Evolutionary conservation across 2,113 vertebrate species (phyloP), one percentile per base, ranked within the genome.

Genomic region (Nothoprocta pentlandii): DNA sequence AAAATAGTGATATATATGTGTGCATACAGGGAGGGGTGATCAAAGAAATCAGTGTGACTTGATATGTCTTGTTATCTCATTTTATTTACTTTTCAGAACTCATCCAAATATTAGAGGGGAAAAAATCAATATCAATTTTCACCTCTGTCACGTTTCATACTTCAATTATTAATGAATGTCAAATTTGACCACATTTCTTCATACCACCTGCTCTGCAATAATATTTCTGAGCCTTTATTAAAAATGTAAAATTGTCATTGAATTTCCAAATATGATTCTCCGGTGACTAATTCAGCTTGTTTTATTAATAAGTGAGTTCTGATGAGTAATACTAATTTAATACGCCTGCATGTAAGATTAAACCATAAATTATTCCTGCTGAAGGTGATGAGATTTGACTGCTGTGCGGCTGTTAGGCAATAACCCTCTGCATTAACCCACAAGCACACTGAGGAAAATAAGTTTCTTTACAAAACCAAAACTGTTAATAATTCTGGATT

Each of bases 161-260:
- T 97, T 98, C 96, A 98, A 98, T 98, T 98, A 98, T 98, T 98
- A 98, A 98, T 98, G 97, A 97, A 98, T 98, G 97, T 98, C 97
- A 98, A 97, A 98, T 98, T 98, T 98, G 96, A 98, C 97, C 97
- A 98, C 91, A 97, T 96, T 97, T 97, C 91, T 97, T 91, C 92
- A 78, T 97, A 96, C 95, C 96, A 97, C 96, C 95, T 97, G 96
- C 96, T 97, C 95, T 97, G 96, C 87, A 97, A 97, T 98, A 98
- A 97, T 98, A 98, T 97, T 97, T 97, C 97, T 95, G 90, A 97
- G 69, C 94, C 97, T 98, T 98, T 98, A 98, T 98, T 98, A 98
- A 98, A 98, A 98, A 98, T 98, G 97, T 97, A 98, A 98, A 98
- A 98, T 98, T 98, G 97, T 97, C 98, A 98, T 98, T 98, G 98